phyloP scores from a whole-genome alignment of 2,113 vertebrate species.

The Cyprichromis sp. region DNA sequence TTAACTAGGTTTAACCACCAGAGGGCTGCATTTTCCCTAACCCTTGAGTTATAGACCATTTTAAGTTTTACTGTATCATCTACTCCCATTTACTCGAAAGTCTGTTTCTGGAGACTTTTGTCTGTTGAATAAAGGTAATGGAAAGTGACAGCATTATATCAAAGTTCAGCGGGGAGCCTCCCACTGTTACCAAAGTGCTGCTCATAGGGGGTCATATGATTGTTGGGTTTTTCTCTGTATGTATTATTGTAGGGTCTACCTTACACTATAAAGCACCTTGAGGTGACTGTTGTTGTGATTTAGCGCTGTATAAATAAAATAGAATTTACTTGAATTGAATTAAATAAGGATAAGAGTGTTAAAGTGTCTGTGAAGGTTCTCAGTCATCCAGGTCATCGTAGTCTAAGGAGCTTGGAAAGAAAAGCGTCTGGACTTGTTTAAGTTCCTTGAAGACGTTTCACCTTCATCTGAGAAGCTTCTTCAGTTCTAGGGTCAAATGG shows the following conservation, averaged over 20 bases:
- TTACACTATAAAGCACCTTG: neutral
- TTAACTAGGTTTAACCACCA: neutral
- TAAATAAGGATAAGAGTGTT: neutral
- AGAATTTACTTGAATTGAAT: neutral
- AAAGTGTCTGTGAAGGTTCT: neutral
- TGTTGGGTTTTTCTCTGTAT: neutral
- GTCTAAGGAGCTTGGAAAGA: fast-evolving
- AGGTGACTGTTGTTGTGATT: neutral
- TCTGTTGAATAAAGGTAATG: neutral
- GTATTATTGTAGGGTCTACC: neutral
- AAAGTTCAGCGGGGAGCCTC: neutral
- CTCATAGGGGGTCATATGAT: neutral
- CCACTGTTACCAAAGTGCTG: neutral
- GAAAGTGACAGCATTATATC: neutral
- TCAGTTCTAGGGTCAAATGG: neutral
- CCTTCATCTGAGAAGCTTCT: neutral
- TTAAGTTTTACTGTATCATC: neutral
- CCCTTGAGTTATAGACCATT: neutral
- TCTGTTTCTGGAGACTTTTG: neutral
- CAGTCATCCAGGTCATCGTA: neutral
- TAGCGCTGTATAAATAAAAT: neutral
- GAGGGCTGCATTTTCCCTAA: neutral
- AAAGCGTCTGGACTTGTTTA: fast-evolving
- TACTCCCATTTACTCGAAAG: fast-evolving
- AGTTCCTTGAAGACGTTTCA: fast-evolving